Conservation (phyloP, 2,113 vertebrate species). For the Geothlypis trichas region DNA sequence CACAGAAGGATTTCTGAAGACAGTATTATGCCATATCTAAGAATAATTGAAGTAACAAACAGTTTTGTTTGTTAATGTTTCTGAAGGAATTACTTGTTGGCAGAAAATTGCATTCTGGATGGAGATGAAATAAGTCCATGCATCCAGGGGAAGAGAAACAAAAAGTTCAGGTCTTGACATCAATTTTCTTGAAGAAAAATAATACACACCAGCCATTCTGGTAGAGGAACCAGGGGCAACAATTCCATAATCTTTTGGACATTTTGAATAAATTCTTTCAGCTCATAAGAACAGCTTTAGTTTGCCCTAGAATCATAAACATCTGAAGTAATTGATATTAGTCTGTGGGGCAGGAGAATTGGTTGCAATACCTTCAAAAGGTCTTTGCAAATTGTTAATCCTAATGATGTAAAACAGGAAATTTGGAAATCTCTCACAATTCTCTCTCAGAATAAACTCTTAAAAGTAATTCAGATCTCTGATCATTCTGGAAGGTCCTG, state of each 20-base stretch:
- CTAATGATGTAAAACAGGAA: background rate
- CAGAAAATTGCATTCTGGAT: background rate
- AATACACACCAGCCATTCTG: background rate
- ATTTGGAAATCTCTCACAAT: background rate
- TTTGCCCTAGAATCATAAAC: background rate
- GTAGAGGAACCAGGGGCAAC: background rate
- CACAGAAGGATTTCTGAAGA: background rate
- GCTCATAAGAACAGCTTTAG: background rate
- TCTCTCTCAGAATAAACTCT: background rate
- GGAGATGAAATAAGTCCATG: background rate
- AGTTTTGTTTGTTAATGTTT: background rate
- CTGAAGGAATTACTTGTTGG: background rate
- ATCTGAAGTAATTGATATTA: background rate
- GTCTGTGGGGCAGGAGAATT: background rate
- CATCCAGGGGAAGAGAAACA: background rate
- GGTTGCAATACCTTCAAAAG: background rate
- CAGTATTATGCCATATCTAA: background rate
- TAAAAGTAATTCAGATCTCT: background rate
- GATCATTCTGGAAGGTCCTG: background rate
- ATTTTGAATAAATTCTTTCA: background rate
- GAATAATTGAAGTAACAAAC: background rate
- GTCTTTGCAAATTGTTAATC: background rate
- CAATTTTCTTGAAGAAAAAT: background rate
- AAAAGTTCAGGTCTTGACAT: background rate
- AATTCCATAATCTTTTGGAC: background rate